These are phyloP conservation scores for Spodoptera exigua DNA, from an alignment of 2,888 invertebrate genomes.

Conservation along the genomic window DNA sequence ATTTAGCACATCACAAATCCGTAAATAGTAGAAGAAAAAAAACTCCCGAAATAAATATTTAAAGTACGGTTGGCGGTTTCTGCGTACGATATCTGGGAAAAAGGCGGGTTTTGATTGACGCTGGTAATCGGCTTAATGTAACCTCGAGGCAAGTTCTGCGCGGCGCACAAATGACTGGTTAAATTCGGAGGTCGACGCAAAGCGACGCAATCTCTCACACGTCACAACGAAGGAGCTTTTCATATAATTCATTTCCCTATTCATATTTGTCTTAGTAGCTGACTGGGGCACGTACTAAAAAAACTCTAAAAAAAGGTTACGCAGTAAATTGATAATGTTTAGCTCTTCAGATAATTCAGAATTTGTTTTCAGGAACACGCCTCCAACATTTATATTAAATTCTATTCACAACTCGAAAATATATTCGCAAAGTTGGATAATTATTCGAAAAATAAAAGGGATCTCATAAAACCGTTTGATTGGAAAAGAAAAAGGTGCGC, in stretches of 20 bases:
- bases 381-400: constrained; percentile 25
- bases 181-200: constrained; percentile 88
- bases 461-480: constrained; percentile 50
- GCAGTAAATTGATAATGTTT: constrained; percentile 39
- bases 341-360: constrained; percentile 47
- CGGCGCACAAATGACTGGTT: constrained; percentile 86
- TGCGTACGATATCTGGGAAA: constrained; percentile 78
- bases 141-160: constrained; percentile 87
- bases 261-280: constrained; percentile 88
- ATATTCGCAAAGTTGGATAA: constrained; percentile 35
- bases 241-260: constrained; percentile 88
- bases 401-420: constrained; percentile 18
- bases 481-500: constrained; percentile 55
- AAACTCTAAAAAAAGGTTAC: constrained; percentile 58
- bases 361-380: constrained; percentile 26
- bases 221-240: constrained; percentile 85
- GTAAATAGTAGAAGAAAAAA: constrained; percentile 53
- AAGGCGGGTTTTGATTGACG: constrained; percentile 88
- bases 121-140: constrained; percentile 88
- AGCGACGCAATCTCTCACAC: constrained; percentile 87
- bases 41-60: constrained; percentile 63
- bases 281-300: constrained; percentile 70
- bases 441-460: constrained; percentile 47
- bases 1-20: constrained; percentile 61
- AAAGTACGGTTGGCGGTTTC: constrained; percentile 70